Base-by-base conservation (phyloP, 2,888 invertebrate genomes). In the Scaptomyza polygonia region DNA sequence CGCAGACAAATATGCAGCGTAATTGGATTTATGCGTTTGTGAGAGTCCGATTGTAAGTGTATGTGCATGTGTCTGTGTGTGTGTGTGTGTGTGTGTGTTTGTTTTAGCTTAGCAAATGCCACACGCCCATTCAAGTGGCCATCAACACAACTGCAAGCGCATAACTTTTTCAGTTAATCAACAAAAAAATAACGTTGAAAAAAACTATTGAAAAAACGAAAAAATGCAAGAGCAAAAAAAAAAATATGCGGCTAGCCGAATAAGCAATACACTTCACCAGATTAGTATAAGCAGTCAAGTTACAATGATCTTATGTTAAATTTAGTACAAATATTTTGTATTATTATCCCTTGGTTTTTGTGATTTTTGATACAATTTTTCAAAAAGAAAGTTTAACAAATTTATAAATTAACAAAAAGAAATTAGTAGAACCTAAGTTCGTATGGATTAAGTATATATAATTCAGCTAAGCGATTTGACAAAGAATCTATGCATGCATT, bases 11-110 rank as follows among this genome's bases (percentile, higher is more conserved):
- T 67, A 75, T 68, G 65, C 67, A 64, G 53, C 76, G 61, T 72
- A 76, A 76, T 75, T 75, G 72, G 72, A 75, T 75, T 72, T 65
- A 56, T 71, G 48, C 68, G 42, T 48, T n/a, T n/a, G 18, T 51
- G 36, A 51, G 30, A 29, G 34, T 34, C 39, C n/a, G 34, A n/a
- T 21, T 47, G 54, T 29, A 34, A 14, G 14, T 27, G 21, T 14
- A 18, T 12, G 32, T 36, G 30, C 44, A 12, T 27, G 21, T 14
- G 25, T 12, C 32, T 36, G 14, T 29, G 39, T 36, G 14, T 34
- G 44, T 27, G 30, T 49, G 39, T 21, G n/a, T 21, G 52, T 30
- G 27, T 30, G 57, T 27, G 3, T 21, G 9, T 12, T 25, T 34
- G 44, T 3, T 29, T 43, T 36, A 45, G 25, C 8, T 44, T 43